Base-by-base conservation (phyloP, 2,888 invertebrate genomes). In the Dicyrtomina minuta region DNA sequence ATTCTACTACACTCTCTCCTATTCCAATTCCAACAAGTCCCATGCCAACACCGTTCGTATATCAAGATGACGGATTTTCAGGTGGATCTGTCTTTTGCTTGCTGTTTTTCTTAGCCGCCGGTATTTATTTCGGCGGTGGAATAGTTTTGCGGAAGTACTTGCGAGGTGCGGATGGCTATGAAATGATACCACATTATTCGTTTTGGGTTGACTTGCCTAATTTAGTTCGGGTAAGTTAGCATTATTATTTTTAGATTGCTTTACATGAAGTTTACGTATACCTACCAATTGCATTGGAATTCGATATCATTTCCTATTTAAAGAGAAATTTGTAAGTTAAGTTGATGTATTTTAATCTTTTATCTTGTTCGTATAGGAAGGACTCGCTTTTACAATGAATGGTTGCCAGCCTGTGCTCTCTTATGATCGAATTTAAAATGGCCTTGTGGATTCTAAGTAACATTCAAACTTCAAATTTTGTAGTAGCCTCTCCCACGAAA, bases 201-300 rank as follows among this genome's bases (percentile, higher is more conserved):
- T 90, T 91, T 81, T 91, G 91, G 91, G 82, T 82, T 10, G 88
- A 88, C 70, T 81, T 91, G 72, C 90, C 90, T 2, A 84, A 85
- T 74, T 84, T 90, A 77, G 87, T 90, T 41, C 86, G 84, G 83
- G 90, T 90, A 83, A 84, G 83, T 80, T 41, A 24, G 8, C n/a
- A 51, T 17, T 51, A 10, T 12, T 17, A 20, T 51, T 17, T 20
- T 17, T 51, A 12, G 2, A 17, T 10, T 5, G 1, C 51, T 6
- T 51, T 20, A 12, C 22, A 1, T 51, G 1, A 2, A 1, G n/a
- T 2, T 51, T 51, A 20, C 1, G 6, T 51, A 22, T 24, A 17
- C 13, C 5, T 22, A 13, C 20, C 6, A 55, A 55, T 24, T 15
- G 55, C 20, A 22, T 55, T 55, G 55, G 55, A 8, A 22, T 4